Evolutionary conservation across 2,888 invertebrate species (phyloP).

Genomic region (Orchesella flavescens): DNA sequence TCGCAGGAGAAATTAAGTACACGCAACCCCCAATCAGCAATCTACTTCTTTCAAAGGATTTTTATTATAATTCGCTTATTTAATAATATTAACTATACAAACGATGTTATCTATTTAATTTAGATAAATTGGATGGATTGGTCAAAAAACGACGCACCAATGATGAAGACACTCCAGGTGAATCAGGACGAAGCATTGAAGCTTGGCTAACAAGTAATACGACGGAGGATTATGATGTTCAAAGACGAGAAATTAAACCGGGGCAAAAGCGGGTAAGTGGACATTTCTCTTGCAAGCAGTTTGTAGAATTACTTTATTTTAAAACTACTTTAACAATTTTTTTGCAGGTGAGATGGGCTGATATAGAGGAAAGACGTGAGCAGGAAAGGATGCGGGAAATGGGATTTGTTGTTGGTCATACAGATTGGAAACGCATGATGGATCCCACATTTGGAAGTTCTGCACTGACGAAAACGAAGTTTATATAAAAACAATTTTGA

Average conservation of each 20-base stretch:
- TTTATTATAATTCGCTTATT: too few species aligned
- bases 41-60: not conserved
- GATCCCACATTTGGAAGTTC: constrained; percentile 91
- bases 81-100: too few species aligned
- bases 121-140: constrained; percentile 94
- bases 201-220: constrained; percentile 86
- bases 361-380: constrained; percentile 92
- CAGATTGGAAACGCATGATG: constrained; percentile 96
- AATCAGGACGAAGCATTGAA: constrained; percentile 84
- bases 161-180: constrained; percentile 71
- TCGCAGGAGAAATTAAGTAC: constrained; percentile 88
- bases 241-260: constrained; percentile 77
- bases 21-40: constrained; percentile 73
- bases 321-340: not conserved
- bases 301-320: not conserved
- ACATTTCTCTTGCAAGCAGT: constrained; percentile 75
- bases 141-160: constrained; percentile 81
- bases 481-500: constrained; percentile 78
- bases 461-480: constrained; percentile 95
- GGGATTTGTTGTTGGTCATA: constrained; percentile 97
- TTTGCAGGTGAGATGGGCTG: constrained; percentile 95
- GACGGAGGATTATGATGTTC: constrained; percentile 81
- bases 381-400: constrained; percentile 95
- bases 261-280: constrained; percentile 92
- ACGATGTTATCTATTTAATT: too few species aligned